Evolutionary conservation across 2,888 invertebrate genomes (phyloP).

Genomic region (Proisotoma minuta): DNA sequence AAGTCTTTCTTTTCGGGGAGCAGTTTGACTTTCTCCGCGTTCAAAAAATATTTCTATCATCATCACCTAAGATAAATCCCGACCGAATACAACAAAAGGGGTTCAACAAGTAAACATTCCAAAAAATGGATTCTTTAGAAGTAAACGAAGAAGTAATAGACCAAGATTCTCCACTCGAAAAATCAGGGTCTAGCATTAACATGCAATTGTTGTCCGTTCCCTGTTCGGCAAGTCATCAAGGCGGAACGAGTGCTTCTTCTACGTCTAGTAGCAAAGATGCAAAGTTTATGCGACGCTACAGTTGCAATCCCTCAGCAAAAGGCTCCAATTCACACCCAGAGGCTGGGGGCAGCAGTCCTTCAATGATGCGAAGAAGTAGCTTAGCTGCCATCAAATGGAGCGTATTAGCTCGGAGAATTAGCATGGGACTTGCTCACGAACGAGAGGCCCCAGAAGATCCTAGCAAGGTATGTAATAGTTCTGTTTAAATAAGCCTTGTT

Average conservation of each 20-base stretch:
- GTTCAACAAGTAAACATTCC: background rate
- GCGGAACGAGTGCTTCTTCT: background rate
- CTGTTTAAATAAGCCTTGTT: background rate
- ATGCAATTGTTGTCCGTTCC: slow-evolving; percentile 35
- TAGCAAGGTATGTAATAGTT: slow-evolving; percentile 39
- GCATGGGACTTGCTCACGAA: slow-evolving; percentile 46
- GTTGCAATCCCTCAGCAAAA: slow-evolving; percentile 39
- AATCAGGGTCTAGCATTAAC: slow-evolving; percentile 6
- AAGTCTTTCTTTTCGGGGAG: too few relatives aligned
- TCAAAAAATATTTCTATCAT: too few relatives aligned
- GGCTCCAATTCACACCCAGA: slow-evolving; percentile 11
- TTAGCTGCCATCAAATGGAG: slow-evolving; percentile 47
- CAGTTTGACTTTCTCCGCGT: too few relatives aligned
- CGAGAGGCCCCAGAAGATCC: slow-evolving; percentile 46
- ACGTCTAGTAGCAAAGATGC: slow-evolving; percentile 17
- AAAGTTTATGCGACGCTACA: slow-evolving; percentile 34
- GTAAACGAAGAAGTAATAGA: background rate
- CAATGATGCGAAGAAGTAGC: slow-evolving; percentile 39
- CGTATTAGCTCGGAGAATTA: slow-evolving; percentile 45
- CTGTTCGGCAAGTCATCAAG: slow-evolving; percentile 1
- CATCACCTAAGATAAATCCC: background rate
- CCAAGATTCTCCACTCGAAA: background rate
- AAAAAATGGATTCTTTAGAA: slow-evolving; percentile 3
- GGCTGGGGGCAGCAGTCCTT: slow-evolving; percentile 35
- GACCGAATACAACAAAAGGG: background rate